These are phyloP conservation scores for Tillus elongatus DNA, from an alignment of 2,888 invertebrate species.

Conservation along the genomic window DNA sequence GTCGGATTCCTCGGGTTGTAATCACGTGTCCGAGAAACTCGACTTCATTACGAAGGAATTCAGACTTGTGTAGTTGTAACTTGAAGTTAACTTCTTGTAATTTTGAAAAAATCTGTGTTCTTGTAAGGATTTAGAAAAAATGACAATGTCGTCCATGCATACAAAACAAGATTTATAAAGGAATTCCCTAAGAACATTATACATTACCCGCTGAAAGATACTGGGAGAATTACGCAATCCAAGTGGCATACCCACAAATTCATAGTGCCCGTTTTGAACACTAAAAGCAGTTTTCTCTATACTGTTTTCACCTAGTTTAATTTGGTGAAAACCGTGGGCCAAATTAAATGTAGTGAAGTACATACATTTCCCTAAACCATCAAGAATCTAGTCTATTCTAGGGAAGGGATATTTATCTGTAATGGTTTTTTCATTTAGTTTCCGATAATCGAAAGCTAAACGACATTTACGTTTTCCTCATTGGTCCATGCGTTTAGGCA, in stretches of 20 bases:
- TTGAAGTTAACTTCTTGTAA: not conserved
- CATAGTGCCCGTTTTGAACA: not conserved
- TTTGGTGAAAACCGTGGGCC: slow-evolving; percentile 2
- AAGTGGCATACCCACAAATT: not conserved
- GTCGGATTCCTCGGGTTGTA: no score
- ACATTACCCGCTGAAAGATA: not conserved
- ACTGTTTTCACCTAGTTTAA: not conserved
- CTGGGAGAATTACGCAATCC: not conserved
- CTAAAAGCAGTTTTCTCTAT: slow-evolving; percentile 1
- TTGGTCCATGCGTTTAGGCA: no score
- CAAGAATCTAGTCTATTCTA: not conserved
- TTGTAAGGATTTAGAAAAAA: not conserved
- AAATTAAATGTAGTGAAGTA: not conserved
- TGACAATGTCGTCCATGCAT: not conserved
- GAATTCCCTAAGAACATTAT: not conserved
- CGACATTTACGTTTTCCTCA: no score
- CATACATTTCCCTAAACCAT: not conserved
- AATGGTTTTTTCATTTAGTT: slow-evolving; percentile 1
- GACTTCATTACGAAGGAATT: not conserved
- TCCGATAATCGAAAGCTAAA: no score
- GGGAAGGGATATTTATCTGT: not conserved
- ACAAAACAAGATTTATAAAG: not conserved
- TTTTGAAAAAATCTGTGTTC: not conserved
- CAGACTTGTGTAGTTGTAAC: slow-evolving; percentile 1
- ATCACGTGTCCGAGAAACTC: not conserved